These are phyloP conservation scores for Cephalopachus bancanus DNA, from an alignment of 2,797 vertebrate genomes.

Conservation along the genomic window DNA sequence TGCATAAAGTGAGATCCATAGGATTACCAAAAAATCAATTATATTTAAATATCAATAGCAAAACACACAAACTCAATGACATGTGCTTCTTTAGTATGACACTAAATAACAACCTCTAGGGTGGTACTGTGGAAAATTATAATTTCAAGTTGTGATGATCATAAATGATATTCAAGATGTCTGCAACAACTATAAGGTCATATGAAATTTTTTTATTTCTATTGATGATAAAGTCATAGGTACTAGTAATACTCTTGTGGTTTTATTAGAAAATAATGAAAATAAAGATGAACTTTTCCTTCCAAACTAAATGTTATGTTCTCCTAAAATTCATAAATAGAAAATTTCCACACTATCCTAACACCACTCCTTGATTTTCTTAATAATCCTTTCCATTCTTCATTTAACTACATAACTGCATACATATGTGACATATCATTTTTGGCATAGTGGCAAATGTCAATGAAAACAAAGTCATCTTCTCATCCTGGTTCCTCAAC, in stretches of 20 bases:
- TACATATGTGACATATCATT: not conserved
- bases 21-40: conserved; percentile 10
- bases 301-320: conserved; percentile 45
- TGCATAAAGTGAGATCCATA: not conserved
- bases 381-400: not conserved
- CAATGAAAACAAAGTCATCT: not conserved
- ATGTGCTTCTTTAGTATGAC: conserved; percentile 12
- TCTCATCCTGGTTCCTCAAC: not conserved
- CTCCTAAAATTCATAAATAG: conserved; percentile 21
- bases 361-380: not conserved
- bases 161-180: not conserved
- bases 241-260: not conserved
- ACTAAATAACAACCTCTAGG: not conserved
- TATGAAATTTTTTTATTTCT: not conserved
- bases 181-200: not conserved
- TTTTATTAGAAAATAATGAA: conserved; percentile 38
- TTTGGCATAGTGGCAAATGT: not conserved
- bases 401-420: not conserved
- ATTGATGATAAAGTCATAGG: conserved; percentile 13
- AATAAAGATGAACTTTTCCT: conserved; percentile 42
- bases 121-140: not conserved
- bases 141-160: conserved; percentile 22
- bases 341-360: not conserved
- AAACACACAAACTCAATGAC: not conserved
- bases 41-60: conserved; percentile 41